Percentiles rank a stretch among this genome's conserved stretches.
These are phyloP conservation scores for Latrodectus elegans DNA, from an alignment of 2,888 invertebrate genomes.

Conservation along the genomic window DNA sequence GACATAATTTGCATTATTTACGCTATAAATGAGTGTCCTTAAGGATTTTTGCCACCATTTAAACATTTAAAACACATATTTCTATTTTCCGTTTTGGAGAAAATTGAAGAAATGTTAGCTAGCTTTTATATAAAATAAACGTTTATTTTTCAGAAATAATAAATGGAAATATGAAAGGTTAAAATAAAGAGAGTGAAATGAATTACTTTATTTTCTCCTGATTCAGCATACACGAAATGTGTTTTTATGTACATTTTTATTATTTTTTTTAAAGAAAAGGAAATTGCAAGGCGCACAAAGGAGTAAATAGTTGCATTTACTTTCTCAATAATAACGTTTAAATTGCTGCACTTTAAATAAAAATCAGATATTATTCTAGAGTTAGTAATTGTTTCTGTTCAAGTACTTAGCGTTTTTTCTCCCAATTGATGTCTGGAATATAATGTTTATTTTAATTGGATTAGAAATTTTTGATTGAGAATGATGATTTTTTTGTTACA, in stretches of 20 bases:
- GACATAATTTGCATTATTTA: conserved; percentile 50
- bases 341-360: too few species aligned
- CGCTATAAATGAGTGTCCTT: conserved; percentile 27
- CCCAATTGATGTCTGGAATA: too few species aligned
- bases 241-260: not conserved
- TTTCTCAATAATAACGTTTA: too few species aligned
- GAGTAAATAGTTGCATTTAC: too few species aligned
- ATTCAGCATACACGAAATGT: conserved; percentile 16
- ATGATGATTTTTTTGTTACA: too few species aligned
- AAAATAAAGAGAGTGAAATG: conserved; percentile 19
- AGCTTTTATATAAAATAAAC: conserved; percentile 6
- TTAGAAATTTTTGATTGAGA: too few species aligned
- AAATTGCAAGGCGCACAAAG: too few species aligned
- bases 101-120: conserved; percentile 43
- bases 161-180: conserved; percentile 30
- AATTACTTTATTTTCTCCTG: conserved; percentile 29
- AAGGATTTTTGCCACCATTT: conserved; percentile 23
- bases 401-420: too few species aligned
- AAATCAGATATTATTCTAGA: too few species aligned
- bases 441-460: too few species aligned
- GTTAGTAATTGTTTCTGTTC: too few species aligned
- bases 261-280: too few species aligned
- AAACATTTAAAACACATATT: conserved; percentile 18
- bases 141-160: conserved; percentile 5
- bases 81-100: not conserved